Evolutionary conservation across 2,888 invertebrate genomes (phyloP).

Genomic region (Aphidius colemani): DNA sequence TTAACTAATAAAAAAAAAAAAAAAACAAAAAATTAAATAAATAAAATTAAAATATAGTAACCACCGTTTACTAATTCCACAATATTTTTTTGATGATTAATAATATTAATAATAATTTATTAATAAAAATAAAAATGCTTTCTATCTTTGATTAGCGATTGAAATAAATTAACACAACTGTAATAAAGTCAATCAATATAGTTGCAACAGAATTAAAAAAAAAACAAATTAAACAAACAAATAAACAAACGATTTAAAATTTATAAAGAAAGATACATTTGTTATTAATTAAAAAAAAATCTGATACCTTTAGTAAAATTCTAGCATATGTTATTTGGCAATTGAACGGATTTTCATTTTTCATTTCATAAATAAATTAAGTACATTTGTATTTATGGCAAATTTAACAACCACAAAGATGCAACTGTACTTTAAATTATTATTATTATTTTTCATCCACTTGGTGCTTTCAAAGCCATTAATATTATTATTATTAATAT

Average conservation of each 20-base stretch:
- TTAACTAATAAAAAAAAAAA: constrained; percentile 1
- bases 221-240: constrained; percentile 14
- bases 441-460: neutral
- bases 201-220: constrained; percentile 13
- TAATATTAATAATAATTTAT: neutral
- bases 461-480: constrained; percentile 23
- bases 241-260: constrained; percentile 19
- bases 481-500: too few species aligned
- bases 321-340: constrained; percentile 29
- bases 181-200: constrained; percentile 10
- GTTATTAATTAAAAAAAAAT: constrained; percentile 22
- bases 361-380: constrained; percentile 28
- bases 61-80: constrained; percentile 1
- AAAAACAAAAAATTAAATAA: constrained; percentile 5
- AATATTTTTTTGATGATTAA: constrained; percentile 7
- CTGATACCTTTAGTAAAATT: constrained; percentile 25
- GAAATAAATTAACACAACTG: constrained; percentile 25
- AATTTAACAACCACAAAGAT: constrained; percentile 12
- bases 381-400: constrained; percentile 28
- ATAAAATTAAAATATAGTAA: neutral
- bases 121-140: constrained; percentile 19
- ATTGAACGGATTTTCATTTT: constrained; percentile 25
- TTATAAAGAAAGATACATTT: constrained; percentile 20
- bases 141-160: constrained; percentile 5
- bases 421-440: constrained; percentile 13